Percentiles rank a stretch among this genome's conserved stretches.
These are phyloP conservation scores for Girardinus metallicus DNA, from an alignment of 2,797 vertebrate species.

Conservation along the genomic window DNA sequence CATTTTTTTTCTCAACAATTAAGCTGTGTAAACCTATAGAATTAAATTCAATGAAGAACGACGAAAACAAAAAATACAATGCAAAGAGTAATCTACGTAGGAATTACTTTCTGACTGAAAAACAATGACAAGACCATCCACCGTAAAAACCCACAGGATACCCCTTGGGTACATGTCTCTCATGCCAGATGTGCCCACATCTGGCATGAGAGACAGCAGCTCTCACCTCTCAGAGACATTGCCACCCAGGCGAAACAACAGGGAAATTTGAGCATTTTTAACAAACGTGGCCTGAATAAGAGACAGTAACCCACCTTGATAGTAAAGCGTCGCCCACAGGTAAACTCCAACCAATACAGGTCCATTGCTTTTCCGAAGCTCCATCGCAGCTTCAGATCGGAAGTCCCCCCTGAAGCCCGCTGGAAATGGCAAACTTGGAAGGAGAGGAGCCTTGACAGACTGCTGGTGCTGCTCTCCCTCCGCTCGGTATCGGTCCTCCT, in stretches of 20 bases:
- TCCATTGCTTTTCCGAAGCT: constrained; percentile 56
- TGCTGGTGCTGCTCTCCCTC: constrained; percentile 22
- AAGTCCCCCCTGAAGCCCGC: constrained; percentile 28
- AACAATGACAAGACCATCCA: not conserved
- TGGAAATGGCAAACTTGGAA: constrained; percentile 60
- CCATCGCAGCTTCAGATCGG: constrained; percentile 54
- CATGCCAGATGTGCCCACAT: constrained; percentile 3
- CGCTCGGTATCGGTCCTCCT: constrained; percentile 3
- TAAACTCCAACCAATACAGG: constrained; percentile 70
- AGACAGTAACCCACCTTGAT: constrained; percentile 76
- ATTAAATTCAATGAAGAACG: not conserved
- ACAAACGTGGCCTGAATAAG: not conserved
- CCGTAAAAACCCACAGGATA: not conserved
- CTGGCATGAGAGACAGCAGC: not conserved
- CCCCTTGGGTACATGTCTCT: not conserved
- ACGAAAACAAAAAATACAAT: not conserved
- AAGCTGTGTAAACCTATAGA: not conserved
- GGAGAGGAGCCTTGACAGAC: constrained; percentile 36
- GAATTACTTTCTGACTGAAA: not conserved
- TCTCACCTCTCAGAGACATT: not conserved
- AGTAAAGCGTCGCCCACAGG: constrained; percentile 78
- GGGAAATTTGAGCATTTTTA: not conserved
- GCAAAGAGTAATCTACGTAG: not conserved
- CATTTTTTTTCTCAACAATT: not conserved
- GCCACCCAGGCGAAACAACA: not conserved